Base-by-base conservation (phyloP, 2,113 vertebrate species). In the Eretmodus cyanostictus region DNA sequence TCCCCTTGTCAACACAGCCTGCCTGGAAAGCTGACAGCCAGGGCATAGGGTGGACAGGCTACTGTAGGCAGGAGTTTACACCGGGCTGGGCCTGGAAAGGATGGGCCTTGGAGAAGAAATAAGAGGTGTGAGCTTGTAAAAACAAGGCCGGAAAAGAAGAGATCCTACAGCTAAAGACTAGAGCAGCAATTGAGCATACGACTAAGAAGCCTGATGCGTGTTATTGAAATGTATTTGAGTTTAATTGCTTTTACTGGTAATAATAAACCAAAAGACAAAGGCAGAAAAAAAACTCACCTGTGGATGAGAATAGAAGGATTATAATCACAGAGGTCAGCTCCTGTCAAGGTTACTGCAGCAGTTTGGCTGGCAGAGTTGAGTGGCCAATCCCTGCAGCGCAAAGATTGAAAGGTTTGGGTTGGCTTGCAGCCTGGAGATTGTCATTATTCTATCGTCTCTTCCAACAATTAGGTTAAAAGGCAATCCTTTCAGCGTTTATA, bases 21-120 rank as follows among this genome's bases (percentile, higher is more conserved):
- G 95, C 95, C 95, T 96, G 95, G 93, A 94, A 82, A 93, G 90
- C 91, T 96, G 96, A 96, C 93, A 96, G 96, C 95, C 94, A 92
- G 95, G 96, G 95, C 96, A 96, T 78, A 81, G 22, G 94, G 93
- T 90, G 94, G 92, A 95, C 95, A 91, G 91, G 91, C 92, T 84
- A 89, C 40, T 17, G 89, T 93, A 84, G 45, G 92, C 89, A 94
- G 89, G 86, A 90, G 89, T 90, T 90, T 91, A 59, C 73, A 80
- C 59, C 16, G 89, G 90, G 49, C 78, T 84, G 87, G 94, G 91
- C 91, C 94, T 59, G 84, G 79, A 89, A 84, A 86, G 89, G 49
- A 84, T 22, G 76, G 90, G 90, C 90, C 90, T 85, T 29, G 14
- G 81, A 73, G 61, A 82, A 63, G 40, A 76, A 79, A 49, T 22